These are phyloP conservation scores for Tetragonula carbonaria DNA, from an alignment of 2,888 invertebrate genomes.

Conservation along the genomic window DNA sequence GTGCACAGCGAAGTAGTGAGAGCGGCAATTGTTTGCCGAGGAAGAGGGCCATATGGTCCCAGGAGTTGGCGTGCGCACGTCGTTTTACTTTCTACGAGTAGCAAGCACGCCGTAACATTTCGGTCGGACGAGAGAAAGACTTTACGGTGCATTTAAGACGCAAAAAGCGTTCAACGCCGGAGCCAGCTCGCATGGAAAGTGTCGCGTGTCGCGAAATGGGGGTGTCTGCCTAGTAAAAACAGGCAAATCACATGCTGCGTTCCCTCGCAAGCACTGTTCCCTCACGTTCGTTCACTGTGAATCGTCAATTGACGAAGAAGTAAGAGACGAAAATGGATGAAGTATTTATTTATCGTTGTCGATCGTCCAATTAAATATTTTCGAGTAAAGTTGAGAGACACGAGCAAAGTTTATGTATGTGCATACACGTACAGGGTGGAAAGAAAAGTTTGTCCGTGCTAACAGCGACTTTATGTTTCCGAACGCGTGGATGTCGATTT, in stretches of 20 bases:
- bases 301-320: too few relatives aligned
- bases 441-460: too few relatives aligned
- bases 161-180: slow-evolving; percentile 51
- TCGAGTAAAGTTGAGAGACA: too few relatives aligned
- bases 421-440: too few relatives aligned
- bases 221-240: background rate
- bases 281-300: too few relatives aligned
- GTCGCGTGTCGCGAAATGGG: slow-evolving; percentile 16
- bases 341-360: too few relatives aligned
- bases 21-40: slow-evolving; percentile 44
- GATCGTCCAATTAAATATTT: too few relatives aligned
- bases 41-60: slow-evolving; percentile 21
- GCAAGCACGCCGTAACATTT: slow-evolving; percentile 26
- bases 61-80: background rate
- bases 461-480: too few relatives aligned
- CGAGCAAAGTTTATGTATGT: too few relatives aligned
- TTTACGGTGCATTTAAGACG: slow-evolving; percentile 61
- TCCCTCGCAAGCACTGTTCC: background rate
- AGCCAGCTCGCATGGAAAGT: slow-evolving; percentile 23
- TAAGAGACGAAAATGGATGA: too few relatives aligned
- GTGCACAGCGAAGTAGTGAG: slow-evolving; percentile 43
- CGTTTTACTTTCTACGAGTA: slow-evolving; percentile 62
- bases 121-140: slow-evolving; percentile 29
- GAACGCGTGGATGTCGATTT: too few relatives aligned
- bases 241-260: background rate